Evolutionary conservation across 2,888 invertebrate species (phyloP).

Genomic region (Zaprionus lineosus): DNA sequence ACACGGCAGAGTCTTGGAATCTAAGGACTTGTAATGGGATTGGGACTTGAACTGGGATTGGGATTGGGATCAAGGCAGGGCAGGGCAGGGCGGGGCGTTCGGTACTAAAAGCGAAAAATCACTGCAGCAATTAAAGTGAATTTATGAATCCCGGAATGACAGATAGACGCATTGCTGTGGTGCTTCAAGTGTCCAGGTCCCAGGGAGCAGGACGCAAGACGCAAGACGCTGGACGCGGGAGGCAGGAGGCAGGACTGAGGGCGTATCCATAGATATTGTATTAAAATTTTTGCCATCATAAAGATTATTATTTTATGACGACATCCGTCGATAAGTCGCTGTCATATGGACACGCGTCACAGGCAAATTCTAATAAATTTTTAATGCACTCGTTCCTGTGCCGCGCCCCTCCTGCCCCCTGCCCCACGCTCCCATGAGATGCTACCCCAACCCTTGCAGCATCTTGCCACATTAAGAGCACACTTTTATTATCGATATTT

Average conservation of each 20-base stretch:
- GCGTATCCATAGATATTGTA: constrained; percentile 63
- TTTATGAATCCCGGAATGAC: constrained; percentile 72
- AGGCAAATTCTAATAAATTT: constrained; percentile 80
- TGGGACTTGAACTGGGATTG: no score
- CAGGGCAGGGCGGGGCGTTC: constrained; percentile 4
- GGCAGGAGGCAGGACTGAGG: background rate
- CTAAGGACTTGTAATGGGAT: no score
- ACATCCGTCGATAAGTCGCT: constrained; percentile 40
- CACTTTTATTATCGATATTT: constrained; percentile 7
- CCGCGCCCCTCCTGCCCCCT: background rate
- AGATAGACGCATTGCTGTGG: constrained; percentile 53
- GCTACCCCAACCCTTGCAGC: constrained; percentile 52
- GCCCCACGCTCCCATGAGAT: background rate
- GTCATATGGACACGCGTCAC: constrained; percentile 67
- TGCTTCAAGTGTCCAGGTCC: background rate
- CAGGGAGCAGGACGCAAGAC: background rate
- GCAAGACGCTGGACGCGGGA: background rate
- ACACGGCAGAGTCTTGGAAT: constrained; percentile 49
- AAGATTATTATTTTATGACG: constrained; percentile 81
- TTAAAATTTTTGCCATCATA: constrained; percentile 75
- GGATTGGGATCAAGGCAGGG: no score
- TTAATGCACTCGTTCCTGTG: constrained; percentile 67
- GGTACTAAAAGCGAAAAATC: constrained; percentile 63
- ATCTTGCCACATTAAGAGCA: no score
- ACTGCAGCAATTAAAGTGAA: constrained; percentile 77